A percentile compares a stretch with the other conserved stretches of the same genome.
Conservation (phyloP, 2,113 vertebrate genomes). For the Athene cunicularia region DNA sequence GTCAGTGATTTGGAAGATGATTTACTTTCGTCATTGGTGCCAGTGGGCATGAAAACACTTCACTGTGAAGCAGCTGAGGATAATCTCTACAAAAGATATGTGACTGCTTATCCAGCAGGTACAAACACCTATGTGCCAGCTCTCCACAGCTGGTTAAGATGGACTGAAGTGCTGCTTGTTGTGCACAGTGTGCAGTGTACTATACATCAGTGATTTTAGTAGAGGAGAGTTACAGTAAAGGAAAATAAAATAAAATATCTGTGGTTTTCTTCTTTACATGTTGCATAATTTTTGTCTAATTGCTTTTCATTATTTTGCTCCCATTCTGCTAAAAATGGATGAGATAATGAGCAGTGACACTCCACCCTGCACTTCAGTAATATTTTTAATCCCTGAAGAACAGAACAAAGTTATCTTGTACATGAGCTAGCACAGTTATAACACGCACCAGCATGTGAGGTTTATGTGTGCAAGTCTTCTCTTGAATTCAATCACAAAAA, state of each 20-base stretch:
- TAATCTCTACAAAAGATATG: not conserved
- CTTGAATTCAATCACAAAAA: not conserved
- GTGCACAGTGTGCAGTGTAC: not conserved
- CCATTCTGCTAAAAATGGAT: not conserved
- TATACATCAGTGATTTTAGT: fast-evolving
- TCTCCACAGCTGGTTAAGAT: conserved; percentile 1
- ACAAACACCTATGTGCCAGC: not conserved
- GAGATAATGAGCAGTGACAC: not conserved
- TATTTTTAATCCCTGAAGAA: not conserved
- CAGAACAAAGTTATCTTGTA: not conserved
- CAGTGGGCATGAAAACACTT: not conserved
- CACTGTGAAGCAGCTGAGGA: conserved; percentile 36
- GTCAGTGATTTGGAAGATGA: conserved; percentile 34
- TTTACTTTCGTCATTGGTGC: conserved; percentile 54
- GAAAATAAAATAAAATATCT: not conserved
- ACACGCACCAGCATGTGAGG: not conserved
- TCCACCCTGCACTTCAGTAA: not conserved
- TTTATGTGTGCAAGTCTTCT: not conserved
- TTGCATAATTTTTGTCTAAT: not conserved
- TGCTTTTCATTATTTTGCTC: not conserved
- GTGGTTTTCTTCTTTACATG: not conserved
- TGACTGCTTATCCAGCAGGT: not conserved
- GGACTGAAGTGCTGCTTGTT: not conserved
- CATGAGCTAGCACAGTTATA: not conserved
- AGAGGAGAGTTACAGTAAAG: not conserved